Conservation (phyloP, 2,113 vertebrate genomes). For the Baryphthengus martii region DNA sequence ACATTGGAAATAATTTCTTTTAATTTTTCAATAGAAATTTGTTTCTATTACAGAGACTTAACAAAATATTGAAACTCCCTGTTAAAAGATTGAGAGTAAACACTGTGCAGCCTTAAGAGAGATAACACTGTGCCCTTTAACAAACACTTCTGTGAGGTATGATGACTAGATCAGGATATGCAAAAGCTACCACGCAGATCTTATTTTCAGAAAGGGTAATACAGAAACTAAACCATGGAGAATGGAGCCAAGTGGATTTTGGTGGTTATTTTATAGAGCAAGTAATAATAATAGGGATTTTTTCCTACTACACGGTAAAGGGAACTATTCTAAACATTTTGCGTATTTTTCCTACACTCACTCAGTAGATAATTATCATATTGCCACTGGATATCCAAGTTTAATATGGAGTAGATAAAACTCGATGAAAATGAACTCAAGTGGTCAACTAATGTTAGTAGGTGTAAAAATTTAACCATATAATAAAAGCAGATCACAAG, state of each 20-base stretch:
- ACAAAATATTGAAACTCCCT: background rate
- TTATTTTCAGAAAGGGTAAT: background rate
- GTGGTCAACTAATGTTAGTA: background rate
- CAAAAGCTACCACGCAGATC: background rate
- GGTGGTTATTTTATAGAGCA: background rate
- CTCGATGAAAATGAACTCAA: background rate
- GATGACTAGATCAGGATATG: background rate
- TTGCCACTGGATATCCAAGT: background rate
- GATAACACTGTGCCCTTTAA: background rate
- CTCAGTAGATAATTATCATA: background rate
- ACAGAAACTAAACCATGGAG: background rate
- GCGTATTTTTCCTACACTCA: background rate
- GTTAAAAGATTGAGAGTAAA: background rate
- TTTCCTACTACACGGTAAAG: background rate
- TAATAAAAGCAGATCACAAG: background rate
- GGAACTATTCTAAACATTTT: background rate
- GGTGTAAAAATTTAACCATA: background rate
- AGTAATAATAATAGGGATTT: background rate
- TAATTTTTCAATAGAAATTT: background rate
- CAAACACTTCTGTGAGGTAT: background rate
- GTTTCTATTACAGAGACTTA: background rate
- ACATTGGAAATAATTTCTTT: background rate
- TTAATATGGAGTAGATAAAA: background rate
- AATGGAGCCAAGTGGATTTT: background rate
- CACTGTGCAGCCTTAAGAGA: background rate